Evolutionary conservation across 2,888 invertebrate genomes (phyloP), one percentile per base, ranked within the genome.

Genomic region (Tetanocera ferruginea): DNA sequence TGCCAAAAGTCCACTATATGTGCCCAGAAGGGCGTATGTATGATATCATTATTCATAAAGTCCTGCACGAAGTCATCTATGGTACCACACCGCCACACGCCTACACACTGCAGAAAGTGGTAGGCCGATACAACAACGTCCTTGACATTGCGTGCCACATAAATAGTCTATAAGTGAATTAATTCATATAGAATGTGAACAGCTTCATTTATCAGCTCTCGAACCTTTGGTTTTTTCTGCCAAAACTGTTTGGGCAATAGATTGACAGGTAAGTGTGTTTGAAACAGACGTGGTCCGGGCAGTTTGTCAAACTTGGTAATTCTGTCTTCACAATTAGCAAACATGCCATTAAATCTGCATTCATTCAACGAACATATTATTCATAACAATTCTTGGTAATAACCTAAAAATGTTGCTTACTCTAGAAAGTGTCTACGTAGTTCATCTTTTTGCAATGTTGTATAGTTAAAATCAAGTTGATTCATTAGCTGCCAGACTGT

Each of bases 111-210:
- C 0, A 93, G 87, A 79, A 93, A 91, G 87, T 95, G 93, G 84
- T 93, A 96, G 86, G 92, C 95, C 0, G 96, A 96, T 0, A 96
- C 94, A 0, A 92, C 93, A 0, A 95, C 94, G 87, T 96, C 96
- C 87, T 95, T 94, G 0, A 96, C 95, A 88, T 97, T 96, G 80
- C 97, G 91, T 0, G 95, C 95, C 0, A 96, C 93, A 85, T 96
- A 97, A 73, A 97, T 92, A 25, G 95, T 90, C 91, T 94, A 31
- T 5, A 52, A 49, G 9, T 94, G 43, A 43, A 8, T 72, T 1
- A 11, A 11, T 43, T 4, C 23, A n/a, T 28, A 1, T 31, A 28
- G 17, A 9, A 28, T 9, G 19, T 8, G 6, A 11, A 8, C 9
- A n/a, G 23, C 5, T n/a, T 8, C 67, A 5, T 5, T 28, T 2